Evolutionary conservation across 2,797 vertebrate species (phyloP).

Genomic region (Phyllotis vaccarum): DNA sequence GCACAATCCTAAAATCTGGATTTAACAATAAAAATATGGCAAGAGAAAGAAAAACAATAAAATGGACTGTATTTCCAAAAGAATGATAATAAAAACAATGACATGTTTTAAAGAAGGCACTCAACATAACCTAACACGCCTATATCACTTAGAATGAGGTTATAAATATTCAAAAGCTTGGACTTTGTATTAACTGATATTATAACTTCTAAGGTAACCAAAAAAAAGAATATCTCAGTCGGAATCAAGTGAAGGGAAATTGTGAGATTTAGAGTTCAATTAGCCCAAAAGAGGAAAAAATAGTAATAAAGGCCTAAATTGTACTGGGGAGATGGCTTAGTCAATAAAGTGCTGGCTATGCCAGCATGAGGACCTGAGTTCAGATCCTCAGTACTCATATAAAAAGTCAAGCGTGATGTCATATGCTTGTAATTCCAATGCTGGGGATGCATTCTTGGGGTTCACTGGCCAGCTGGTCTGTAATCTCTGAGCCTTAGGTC

Average conservation of each 20-base stretch:
- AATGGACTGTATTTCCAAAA: not conserved
- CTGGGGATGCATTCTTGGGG: not conserved
- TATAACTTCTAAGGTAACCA: not conserved
- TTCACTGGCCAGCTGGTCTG: not conserved
- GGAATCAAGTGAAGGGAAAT: not conserved
- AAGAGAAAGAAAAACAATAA: slow-evolving; percentile 16
- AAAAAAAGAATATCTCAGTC: not conserved
- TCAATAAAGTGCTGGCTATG: not conserved
- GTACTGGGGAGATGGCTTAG: not conserved
- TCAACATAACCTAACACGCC: too few relatives aligned
- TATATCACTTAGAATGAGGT: not conserved
- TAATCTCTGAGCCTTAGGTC: not conserved
- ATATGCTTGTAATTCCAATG: not conserved
- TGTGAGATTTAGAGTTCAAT: not conserved
- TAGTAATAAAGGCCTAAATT: not conserved
- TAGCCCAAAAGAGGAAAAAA: not conserved
- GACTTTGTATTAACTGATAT: not conserved
- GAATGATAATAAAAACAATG: not conserved
- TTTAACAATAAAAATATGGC: not conserved
- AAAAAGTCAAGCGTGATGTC: not conserved
- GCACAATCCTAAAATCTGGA: not conserved
- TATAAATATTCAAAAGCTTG: not conserved
- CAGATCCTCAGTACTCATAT: not conserved
- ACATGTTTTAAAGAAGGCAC: not conserved
- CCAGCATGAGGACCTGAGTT: not conserved